Conservation (phyloP, 2,113 vertebrate genomes). For the Pomatorhinus ruficollis region DNA sequence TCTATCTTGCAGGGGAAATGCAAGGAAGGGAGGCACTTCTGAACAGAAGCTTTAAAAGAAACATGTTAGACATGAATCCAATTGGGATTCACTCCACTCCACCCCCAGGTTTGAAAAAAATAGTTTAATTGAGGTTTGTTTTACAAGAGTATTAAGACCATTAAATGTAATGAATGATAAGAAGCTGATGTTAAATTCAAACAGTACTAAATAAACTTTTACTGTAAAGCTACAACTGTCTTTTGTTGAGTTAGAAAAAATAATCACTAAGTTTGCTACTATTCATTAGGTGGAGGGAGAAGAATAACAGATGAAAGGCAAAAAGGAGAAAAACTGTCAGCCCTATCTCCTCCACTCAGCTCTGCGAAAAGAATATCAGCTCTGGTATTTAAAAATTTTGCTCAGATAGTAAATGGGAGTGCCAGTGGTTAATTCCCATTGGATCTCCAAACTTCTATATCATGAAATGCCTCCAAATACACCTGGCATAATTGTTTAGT, state of each 20-base stretch:
- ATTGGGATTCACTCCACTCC: not conserved
- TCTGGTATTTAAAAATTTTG: not conserved
- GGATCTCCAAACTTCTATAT: not conserved
- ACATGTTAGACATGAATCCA: not conserved
- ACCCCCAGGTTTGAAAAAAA: not conserved
- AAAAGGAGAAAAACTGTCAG: not conserved
- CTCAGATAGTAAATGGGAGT: not conserved
- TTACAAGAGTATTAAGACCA: not conserved
- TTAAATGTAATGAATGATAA: not conserved
- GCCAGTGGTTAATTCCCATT: not conserved
- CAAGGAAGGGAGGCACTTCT: not conserved
- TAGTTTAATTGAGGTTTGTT: not conserved
- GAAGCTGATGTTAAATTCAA: not conserved
- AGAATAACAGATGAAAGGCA: not conserved
- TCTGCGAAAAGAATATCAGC: not conserved
- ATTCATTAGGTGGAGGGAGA: not conserved
- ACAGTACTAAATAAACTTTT: not conserved
- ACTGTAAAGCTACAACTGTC: not conserved
- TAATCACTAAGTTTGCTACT: not conserved
- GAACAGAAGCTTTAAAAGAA: not conserved
- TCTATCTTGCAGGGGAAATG: not conserved
- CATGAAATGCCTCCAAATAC: not conserved
- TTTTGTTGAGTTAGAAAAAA: not conserved
- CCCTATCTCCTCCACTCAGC: not conserved
- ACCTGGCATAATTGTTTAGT: not conserved